Percentiles rank a stretch among this genome's conserved stretches.
Evolutionary conservation across 2,797 vertebrate species (phyloP).

Genomic region (Staurois parvus): DNA sequence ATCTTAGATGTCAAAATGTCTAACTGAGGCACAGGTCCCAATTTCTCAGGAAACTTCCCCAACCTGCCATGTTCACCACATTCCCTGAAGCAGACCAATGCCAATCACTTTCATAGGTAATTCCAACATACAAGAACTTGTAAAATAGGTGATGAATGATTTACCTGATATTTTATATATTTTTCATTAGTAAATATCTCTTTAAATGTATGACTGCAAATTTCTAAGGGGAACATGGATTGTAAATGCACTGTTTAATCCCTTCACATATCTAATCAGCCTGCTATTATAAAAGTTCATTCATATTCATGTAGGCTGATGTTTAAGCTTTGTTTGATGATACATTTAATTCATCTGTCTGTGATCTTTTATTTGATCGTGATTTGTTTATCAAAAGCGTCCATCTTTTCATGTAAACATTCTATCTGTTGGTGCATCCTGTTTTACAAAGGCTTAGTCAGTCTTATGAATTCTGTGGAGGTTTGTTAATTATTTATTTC

Average conservation of each 20-base stretch:
- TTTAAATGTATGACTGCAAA: background rate
- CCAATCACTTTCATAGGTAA: too few relatives aligned
- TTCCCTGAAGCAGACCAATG: too few relatives aligned
- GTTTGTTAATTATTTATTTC: background rate
- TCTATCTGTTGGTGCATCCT: conserved; percentile 6
- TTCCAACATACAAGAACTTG: too few relatives aligned
- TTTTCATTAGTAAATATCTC: too few relatives aligned
- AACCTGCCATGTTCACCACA: too few relatives aligned
- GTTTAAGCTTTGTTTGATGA: background rate
- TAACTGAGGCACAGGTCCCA: too few relatives aligned
- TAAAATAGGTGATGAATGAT: background rate
- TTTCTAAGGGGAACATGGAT: background rate
- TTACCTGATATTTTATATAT: too few relatives aligned
- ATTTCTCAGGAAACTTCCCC: too few relatives aligned
- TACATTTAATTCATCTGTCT: conserved; percentile 13
- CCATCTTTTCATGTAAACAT: conserved; percentile 29
- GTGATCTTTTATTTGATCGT: conserved; percentile 32
- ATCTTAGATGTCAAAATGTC: too few relatives aligned
- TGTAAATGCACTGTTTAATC: background rate
- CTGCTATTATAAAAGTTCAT: background rate
- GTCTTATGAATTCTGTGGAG: background rate
- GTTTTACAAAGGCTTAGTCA: background rate
- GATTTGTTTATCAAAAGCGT: conserved; percentile 2
- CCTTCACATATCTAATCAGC: background rate
- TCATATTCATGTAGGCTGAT: conserved; percentile 1